Percentiles rank a stretch among this genome's conserved stretches.
Evolutionary conservation across 2,113 vertebrate genomes (phyloP).

Genomic region (Silurus glanis): DNA sequence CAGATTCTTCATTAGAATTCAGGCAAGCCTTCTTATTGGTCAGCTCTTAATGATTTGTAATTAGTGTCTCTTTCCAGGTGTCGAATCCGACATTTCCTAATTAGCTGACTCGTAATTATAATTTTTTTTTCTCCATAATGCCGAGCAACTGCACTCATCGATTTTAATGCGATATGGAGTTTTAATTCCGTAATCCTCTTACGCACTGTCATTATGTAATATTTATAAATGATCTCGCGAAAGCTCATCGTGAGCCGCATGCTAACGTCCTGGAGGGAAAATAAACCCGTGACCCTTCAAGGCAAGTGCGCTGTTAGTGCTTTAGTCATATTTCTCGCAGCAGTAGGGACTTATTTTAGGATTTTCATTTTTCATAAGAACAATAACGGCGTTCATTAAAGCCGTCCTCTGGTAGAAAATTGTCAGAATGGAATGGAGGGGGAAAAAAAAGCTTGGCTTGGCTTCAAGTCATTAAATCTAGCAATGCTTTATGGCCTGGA

Average conservation of each 20-base stretch:
- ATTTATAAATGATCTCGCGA: constrained; percentile 67
- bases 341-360: constrained; percentile 66
- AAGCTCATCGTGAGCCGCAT: constrained; percentile 54
- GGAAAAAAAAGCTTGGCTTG: constrained; percentile 61
- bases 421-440: constrained; percentile 60
- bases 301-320: constrained; percentile 23
- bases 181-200: constrained; percentile 63
- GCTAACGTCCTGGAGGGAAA: constrained; percentile 39
- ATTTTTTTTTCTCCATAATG: constrained; percentile 58
- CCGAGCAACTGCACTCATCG: constrained; percentile 58
- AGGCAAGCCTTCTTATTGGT: constrained; percentile 13
- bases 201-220: constrained; percentile 62
- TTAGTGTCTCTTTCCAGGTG: constrained; percentile 51
- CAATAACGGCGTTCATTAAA: constrained; percentile 70
- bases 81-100: constrained; percentile 48
- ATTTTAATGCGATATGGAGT: constrained; percentile 64
- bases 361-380: constrained; percentile 62
- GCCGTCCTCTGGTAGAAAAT: constrained; percentile 62
- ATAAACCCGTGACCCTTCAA: constrained; percentile 54
- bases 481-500: constrained; percentile 62
- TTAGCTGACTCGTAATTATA: constrained; percentile 62
- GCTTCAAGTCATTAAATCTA: constrained; percentile 69
- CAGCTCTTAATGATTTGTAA: constrained; percentile 44
- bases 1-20: constrained; percentile 24
- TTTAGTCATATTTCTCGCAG: not conserved